These are phyloP conservation scores for Pongo pygmaeus DNA, from an alignment of 2,113 vertebrate genomes.

Conservation along the genomic window DNA sequence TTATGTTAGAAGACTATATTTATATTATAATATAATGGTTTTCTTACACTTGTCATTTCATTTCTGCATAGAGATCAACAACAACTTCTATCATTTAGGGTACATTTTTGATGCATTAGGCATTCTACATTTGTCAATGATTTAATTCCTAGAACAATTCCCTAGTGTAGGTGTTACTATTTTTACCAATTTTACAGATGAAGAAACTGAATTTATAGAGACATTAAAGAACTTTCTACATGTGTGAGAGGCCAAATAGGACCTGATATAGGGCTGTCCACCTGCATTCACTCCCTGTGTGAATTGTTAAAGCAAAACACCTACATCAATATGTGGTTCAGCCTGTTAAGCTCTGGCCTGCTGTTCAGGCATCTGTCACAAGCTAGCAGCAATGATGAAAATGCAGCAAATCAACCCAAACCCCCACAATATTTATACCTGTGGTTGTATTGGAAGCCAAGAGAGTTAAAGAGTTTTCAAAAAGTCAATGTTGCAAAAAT, in stretches of 20 bases:
- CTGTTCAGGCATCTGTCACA: no score
- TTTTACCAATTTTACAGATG: neutral
- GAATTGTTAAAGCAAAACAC: no score
- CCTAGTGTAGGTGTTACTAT: no score
- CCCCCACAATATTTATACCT: neutral
- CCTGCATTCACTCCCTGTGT: rapidly evolving
- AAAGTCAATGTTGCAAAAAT: neutral
- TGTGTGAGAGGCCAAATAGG: rapidly evolving
- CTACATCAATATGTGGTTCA: rapidly evolving
- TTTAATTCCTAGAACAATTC: neutral
- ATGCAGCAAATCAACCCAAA: rapidly evolving
- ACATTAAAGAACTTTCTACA: neutral
- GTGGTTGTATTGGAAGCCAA: neutral
- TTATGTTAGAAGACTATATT: neutral
- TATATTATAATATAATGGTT: neutral
- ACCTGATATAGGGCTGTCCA: rapidly evolving
- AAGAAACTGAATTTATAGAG: neutral
- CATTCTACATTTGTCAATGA: neutral
- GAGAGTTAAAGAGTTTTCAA: neutral
- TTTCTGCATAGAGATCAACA: rapidly evolving
- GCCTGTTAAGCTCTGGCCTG: neutral
- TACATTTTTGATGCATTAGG: neutral
- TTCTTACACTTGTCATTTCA: neutral
- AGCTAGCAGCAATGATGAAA: neutral
- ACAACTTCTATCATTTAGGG: neutral